Base-by-base conservation (phyloP, 2,113 vertebrate genomes). In the Gymnogyps californianus region DNA sequence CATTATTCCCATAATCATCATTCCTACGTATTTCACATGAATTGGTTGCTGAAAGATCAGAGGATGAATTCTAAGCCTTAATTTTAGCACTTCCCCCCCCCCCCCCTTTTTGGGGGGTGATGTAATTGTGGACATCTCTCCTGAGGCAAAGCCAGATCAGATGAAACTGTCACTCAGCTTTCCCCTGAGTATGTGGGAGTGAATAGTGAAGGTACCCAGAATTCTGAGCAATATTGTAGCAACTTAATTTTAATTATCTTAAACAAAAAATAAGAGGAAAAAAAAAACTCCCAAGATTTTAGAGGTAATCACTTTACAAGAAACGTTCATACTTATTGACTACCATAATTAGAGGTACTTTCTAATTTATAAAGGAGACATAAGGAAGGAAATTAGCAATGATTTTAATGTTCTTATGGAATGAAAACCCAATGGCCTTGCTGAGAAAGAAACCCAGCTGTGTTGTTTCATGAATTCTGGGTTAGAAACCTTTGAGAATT, bases 401-500 rank as follows among this genome's bases (percentile, higher is more conserved):
- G 2, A 85, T 83, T 91, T 94, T 59, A 18, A 47, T 32, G n/a
- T 55, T 92, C n/a, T 65, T 76, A 67, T 6, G 5, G 57, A 91
- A 62, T 52, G 52, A 96, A 96, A 96, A 93, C 71, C 42, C 17
- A 4, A 87, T 64, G 71, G 75, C 5, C 11, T 66, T 42, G 38
- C 62, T 94, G 57, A 79, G 40, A 94, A 89, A 95, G 78, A 89
- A 86, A 65, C 47, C 59, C 67, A 88, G 64, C 71, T 96, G 87
- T 67, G 79, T 22, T 29, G 9, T 93, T 93, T 96, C 76, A 42
- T 77, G 86, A 94, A 61, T 89, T 77, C 11, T 54, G 13, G 51
- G 70, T 92, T 87, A 54, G 66, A 81, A 96, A 96, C 93, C 38
- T 75, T 90, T 87, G 85, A 82, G 83, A 85, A 77, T 89, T 96